These are phyloP conservation scores for Saccostrea cuccullata DNA, from an alignment of 1,140 invertebrate genomes.

Conservation along the genomic window DNA sequence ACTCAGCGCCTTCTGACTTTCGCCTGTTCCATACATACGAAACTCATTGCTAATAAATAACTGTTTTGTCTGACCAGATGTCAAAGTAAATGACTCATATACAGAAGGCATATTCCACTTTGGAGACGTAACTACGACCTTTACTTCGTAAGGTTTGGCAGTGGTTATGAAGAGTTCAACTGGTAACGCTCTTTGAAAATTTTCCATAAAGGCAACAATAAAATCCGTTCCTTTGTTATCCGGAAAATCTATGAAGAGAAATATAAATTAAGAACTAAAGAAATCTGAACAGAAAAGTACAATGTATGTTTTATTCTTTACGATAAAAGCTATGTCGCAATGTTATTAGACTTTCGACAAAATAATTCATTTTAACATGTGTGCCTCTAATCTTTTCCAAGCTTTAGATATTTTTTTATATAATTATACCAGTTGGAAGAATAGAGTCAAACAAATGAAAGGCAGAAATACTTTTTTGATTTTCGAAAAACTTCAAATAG, in stretches of 20 bases:
- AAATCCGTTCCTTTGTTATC: constrained; percentile 52
- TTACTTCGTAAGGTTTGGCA: constrained; percentile 48
- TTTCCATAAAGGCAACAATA: constrained; percentile 52
- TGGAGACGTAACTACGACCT: constrained; percentile 57
- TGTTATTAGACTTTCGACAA: too few species aligned
- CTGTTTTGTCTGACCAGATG: constrained; percentile 46
- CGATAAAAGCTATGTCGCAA: too few species aligned
- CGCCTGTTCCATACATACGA: constrained; percentile 45
- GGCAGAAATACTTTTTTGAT: too few species aligned
- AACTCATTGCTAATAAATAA: constrained; percentile 45
- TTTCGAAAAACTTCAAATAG: too few species aligned
- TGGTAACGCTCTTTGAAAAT: background rate
- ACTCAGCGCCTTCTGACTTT: constrained; percentile 50
- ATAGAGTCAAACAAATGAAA: too few species aligned
- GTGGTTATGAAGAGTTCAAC: constrained; percentile 66
- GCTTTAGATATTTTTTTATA: too few species aligned
- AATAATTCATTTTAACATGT: too few species aligned
- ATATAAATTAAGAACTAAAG: background rate
- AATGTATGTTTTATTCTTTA: too few species aligned
- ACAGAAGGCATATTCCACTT: constrained; percentile 23
- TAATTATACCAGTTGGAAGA: too few species aligned
- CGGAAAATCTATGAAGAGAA: constrained; percentile 13
- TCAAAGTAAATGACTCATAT: constrained; percentile 45
- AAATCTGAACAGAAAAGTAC: too few species aligned
- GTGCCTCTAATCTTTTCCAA: too few species aligned